Conservation (phyloP, 2,113 vertebrate genomes). For the Tauraco erythrolophus region DNA sequence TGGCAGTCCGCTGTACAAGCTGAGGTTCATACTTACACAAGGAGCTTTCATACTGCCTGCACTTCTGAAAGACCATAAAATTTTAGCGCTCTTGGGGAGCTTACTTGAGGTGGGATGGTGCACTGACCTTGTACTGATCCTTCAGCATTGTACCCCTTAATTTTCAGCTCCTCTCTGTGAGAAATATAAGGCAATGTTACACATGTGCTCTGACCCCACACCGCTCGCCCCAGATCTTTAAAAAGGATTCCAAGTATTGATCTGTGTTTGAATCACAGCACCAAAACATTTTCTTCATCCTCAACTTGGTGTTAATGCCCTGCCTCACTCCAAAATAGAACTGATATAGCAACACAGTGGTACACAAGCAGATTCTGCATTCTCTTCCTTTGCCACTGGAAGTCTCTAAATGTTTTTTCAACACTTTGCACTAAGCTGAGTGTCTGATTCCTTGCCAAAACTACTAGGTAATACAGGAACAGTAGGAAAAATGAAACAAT, state of each 20-base stretch:
- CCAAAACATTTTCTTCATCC: neutral
- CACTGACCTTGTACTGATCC: neutral
- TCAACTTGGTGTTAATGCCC: neutral
- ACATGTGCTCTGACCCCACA: fast-evolving
- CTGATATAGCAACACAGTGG: fast-evolving
- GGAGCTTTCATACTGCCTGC: fast-evolving
- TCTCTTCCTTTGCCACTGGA: neutral
- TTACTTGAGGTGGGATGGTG: neutral
- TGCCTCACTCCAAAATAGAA: neutral
- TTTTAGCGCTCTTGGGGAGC: neutral
- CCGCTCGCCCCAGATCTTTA: neutral
- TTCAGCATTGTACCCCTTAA: fast-evolving
- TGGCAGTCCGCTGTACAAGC: fast-evolving
- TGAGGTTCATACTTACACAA: neutral
- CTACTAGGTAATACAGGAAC: neutral
- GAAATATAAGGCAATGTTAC: fast-evolving
- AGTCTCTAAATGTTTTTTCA: neutral
- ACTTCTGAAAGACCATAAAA: neutral
- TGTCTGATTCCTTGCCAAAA: fast-evolving
- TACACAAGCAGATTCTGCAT: neutral
- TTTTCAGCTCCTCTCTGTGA: neutral
- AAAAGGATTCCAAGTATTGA: neutral
- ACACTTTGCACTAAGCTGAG: neutral
- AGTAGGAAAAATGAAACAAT: neutral
- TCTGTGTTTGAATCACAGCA: neutral